Percentiles rank a stretch among this genome's conserved stretches.
Conservation (phyloP, 2,797 vertebrate species). For the Poecilia wingei region DNA sequence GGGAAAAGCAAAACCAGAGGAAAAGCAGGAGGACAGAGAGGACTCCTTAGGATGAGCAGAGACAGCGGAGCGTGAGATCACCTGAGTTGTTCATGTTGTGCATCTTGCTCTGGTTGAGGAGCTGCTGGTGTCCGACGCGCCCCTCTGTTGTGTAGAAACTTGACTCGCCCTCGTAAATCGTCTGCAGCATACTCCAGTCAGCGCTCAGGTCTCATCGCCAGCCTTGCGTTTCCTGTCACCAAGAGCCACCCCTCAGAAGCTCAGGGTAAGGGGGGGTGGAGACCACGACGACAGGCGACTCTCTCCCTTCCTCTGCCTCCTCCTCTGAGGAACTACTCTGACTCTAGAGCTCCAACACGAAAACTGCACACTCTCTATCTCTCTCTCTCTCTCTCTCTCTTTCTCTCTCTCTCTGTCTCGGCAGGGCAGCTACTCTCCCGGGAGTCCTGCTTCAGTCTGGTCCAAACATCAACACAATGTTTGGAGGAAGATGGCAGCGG, state of each 20-base stretch:
- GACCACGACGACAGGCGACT: constrained; percentile 67
- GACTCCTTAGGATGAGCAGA: constrained; percentile 39
- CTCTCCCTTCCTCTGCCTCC: constrained; percentile 62
- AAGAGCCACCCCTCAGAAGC: constrained; percentile 77
- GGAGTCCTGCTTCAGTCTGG: constrained; percentile 44
- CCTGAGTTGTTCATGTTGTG: constrained; percentile 98
- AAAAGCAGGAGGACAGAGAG: constrained; percentile 8
- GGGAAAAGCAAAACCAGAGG: neutral
- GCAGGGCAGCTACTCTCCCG: constrained; percentile 51
- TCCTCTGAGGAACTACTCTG: constrained; percentile 60
- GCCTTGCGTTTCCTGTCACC: constrained; percentile 81
- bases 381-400: constrained; percentile 17
- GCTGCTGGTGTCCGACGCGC: constrained; percentile 89
- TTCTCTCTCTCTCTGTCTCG: constrained; percentile 12
- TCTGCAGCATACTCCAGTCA: constrained; percentile 99
- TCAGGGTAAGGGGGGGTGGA: constrained; percentile 61
- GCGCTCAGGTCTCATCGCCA: constrained; percentile 89
- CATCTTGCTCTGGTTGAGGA: constrained; percentile 87
- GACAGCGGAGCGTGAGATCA: constrained; percentile 76
- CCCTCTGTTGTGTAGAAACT: constrained; percentile 95
- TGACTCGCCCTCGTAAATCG: constrained; percentile 99
- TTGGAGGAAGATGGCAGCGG: constrained; percentile 32
- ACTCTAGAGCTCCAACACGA: constrained; percentile 54
- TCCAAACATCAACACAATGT: constrained; percentile 56
- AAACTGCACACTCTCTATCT: constrained; percentile 41